A percentile compares a stretch with the other conserved stretches of the same genome.
Conservation (phyloP, 2,113 vertebrate species). For the Lampris megalopsis region DNA sequence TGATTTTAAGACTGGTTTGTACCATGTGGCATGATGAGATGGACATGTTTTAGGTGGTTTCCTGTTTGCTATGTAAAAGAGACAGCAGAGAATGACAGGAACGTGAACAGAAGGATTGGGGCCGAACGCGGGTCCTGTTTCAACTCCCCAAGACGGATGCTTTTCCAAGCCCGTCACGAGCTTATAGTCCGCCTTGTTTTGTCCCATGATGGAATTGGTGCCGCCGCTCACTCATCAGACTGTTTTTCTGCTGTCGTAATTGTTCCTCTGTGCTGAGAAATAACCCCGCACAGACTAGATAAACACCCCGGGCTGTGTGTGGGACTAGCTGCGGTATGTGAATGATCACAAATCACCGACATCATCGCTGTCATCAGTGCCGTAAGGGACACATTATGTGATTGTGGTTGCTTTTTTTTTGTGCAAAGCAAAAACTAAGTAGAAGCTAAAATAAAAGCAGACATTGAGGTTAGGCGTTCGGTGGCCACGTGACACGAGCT, state of each 20-base stretch:
- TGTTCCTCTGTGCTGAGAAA: slow-evolving; percentile 21
- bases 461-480: neutral
- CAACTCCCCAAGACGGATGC: no score
- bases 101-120: no score
- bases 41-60: no score
- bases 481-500: neutral
- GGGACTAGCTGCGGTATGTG: slow-evolving; percentile 5
- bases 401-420: slow-evolving; percentile 1
- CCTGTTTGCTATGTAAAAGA: no score
- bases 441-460: slow-evolving; percentile 4
- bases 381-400: neutral
- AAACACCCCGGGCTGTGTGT: slow-evolving; percentile 8
- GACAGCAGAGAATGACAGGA: no score
- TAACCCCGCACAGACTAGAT: slow-evolving; percentile 9
- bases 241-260: slow-evolving; percentile 22
- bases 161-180: slow-evolving; percentile 9
- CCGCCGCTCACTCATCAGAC: slow-evolving; percentile 44
- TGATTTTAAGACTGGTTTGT: no score
- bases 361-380: slow-evolving; percentile 5
- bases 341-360: slow-evolving; percentile 1
- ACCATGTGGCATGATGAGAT: no score
- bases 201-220: slow-evolving; percentile 40
- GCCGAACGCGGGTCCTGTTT: no score
- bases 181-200: slow-evolving; percentile 43
- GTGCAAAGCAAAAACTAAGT: slow-evolving; percentile 21